A percentile compares a stretch with the other conserved stretches of the same genome.
phyloP scores from a whole-genome alignment of 2,113 vertebrate species.

The Montifringilla adamsi region DNA sequence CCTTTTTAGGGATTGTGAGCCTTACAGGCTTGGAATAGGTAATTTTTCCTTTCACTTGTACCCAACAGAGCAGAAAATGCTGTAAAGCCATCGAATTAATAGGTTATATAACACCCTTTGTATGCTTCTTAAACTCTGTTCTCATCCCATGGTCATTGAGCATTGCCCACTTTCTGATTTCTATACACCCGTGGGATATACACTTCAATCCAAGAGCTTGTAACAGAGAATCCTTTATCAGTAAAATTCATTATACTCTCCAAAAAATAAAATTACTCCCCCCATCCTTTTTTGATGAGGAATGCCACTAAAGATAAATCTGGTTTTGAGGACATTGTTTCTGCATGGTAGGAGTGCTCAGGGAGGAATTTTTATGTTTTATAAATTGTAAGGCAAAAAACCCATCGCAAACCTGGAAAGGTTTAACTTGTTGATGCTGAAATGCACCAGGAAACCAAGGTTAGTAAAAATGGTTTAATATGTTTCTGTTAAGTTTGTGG shows the following conservation, averaged over 20 bases:
- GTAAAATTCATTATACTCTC: neutral
- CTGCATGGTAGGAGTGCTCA: neutral
- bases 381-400: neutral
- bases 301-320: neutral
- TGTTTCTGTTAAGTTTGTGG: neutral
- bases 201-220: neutral
- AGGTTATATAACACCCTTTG: conserved; percentile 11
- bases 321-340: neutral
- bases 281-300: neutral
- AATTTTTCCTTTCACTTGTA: conserved; percentile 49
- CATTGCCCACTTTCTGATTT: neutral
- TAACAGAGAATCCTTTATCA: neutral
- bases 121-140: neutral
- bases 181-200: neutral
- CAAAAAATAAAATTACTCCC: neutral
- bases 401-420: fast-evolving
- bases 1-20: neutral
- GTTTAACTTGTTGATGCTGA: neutral
- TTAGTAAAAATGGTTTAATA: neutral
- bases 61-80: conserved; percentile 45
- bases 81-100: conserved; percentile 31
- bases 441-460: neutral
- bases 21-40: conserved; percentile 37
- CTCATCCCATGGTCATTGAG: neutral
- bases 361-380: neutral